A percentile compares a stretch with the other conserved stretches of the same genome.
Conservation (phyloP, 2,888 invertebrate genomes). For the Tanytarsus gracilentus region DNA sequence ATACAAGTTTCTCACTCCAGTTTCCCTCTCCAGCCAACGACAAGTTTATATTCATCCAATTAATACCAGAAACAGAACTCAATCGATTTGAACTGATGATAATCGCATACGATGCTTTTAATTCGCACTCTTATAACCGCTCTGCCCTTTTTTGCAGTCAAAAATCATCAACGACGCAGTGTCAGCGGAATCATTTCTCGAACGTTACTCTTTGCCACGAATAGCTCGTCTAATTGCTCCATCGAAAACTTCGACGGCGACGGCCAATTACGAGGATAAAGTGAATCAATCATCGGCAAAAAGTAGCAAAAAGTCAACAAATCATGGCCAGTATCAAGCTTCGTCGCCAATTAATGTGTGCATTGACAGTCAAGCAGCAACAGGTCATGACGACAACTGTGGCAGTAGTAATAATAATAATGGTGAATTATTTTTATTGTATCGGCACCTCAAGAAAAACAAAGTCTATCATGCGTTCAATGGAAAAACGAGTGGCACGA, state of each 20-base stretch:
- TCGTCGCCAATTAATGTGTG: neutral
- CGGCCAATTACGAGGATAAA: constrained; percentile 1
- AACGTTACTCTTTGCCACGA: constrained; percentile 40
- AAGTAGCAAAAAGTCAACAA: constrained; percentile 8
- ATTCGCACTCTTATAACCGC: neutral
- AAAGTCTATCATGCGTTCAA: constrained; percentile 42
- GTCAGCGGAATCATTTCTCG: constrained; percentile 41
- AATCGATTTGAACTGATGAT: neutral
- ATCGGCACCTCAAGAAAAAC: constrained; percentile 40
- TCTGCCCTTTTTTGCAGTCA: constrained; percentile 33
- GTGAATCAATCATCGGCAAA: constrained; percentile 10
- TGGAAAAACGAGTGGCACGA: constrained; percentile 39
- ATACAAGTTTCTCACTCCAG: too few relatives aligned
- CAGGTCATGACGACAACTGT: neutral
- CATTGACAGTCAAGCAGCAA: neutral
- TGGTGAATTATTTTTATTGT: constrained; percentile 41
- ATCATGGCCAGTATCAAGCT: constrained; percentile 5
- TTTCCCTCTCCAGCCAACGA: too few relatives aligned
- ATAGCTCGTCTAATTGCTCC: constrained; percentile 35
- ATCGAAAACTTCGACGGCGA: neutral
- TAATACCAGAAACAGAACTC: neutral
- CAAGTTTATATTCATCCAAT: neutral
- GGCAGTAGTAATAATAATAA: constrained; percentile 28
- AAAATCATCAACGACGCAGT: constrained; percentile 35
- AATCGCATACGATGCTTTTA: constrained; percentile 11